Evolutionary conservation across 2,113 vertebrate genomes (phyloP), one percentile per base, ranked within the genome.

Genomic region (Psammodynastes pulverulentus): DNA sequence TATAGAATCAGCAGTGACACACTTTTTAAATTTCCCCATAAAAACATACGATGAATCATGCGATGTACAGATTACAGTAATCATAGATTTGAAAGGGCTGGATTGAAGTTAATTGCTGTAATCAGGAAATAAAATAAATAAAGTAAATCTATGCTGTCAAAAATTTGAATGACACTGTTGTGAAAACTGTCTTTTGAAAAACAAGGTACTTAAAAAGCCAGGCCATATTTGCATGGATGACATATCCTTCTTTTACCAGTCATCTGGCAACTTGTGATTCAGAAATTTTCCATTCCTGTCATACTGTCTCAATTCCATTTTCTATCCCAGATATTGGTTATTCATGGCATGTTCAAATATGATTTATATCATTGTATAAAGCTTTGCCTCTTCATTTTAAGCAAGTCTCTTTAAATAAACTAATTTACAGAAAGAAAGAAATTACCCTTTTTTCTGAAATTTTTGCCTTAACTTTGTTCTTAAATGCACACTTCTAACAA

Each of bases 401-500:
- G 92, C 91, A 9, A 23, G 24, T 21, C 89, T 8, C 53, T 91
- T 84, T 51, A 92, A 89, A 24, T 1, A 3, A 9, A 92, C 0
- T 15, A 29, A 51, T 92, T 94, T 93, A 88, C 19, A 23, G 29
- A 89, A 86, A 89, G 92, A 19, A 9, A 12, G 58, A 88, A 86
- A 92, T 84, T 1, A 92, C 48, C n/a, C 9, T 92, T 94, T 86
- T 67, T 48, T n/a, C 79, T 87, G 39, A 92, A 93, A 90, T 86
- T 90, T 94, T 84, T 34, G 48, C 93, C 93, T 93, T 91, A 94
- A 67, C 9, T 84, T 54, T 0, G 86, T 92, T 92, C 84, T 86
- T 86, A 91, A 92, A 43, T 3, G 29, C 92, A 89, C 46, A 24
- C 7, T 56, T 90, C 56, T 79, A 94, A 92, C 21, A 1, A 6